Percentiles rank a stretch among this genome's conserved stretches.
Evolutionary conservation across 2,888 invertebrate genomes (phyloP).

Genomic region (Drosophila sordidapex): DNA sequence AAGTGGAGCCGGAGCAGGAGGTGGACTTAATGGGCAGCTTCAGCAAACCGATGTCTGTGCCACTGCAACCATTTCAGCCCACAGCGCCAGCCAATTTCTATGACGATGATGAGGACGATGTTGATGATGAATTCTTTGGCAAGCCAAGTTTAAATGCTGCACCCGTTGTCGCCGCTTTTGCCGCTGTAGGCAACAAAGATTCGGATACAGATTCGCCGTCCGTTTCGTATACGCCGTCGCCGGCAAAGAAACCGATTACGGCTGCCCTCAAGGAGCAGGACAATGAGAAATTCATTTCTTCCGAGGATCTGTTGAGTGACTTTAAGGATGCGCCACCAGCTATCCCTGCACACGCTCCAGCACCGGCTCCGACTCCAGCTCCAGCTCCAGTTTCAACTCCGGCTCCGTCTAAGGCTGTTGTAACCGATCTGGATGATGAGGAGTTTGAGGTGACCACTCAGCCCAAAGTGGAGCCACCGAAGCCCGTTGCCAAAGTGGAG

Average conservation of each 20-base stretch:
- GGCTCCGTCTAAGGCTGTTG: conserved; percentile 29
- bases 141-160: conserved; percentile 42
- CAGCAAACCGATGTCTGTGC: conserved; percentile 48
- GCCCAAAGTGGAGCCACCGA: conserved; percentile 51
- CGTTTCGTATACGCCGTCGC: conserved; percentile 83
- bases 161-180: conserved; percentile 15
- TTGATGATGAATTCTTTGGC: conserved; percentile 49
- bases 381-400: conserved; percentile 11
- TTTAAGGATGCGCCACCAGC: conserved; percentile 80
- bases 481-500: conserved; percentile 56
- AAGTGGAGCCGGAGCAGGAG: conserved; percentile 40
- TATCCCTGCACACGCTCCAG: conserved; percentile 8
- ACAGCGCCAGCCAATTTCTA: conserved; percentile 57
- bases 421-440: conserved; percentile 81
- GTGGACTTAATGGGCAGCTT: conserved; percentile 65
- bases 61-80: conserved; percentile 64
- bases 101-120: conserved; percentile 60
- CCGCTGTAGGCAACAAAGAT: conserved; percentile 70
- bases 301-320: conserved; percentile 84
- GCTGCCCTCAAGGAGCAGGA: conserved; percentile 84
- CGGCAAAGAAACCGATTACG: conserved; percentile 82
- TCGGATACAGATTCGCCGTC: conserved; percentile 84
- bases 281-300: conserved; percentile 85
- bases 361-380: conserved; percentile 3
- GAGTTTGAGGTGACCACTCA: conserved; percentile 61